These are phyloP conservation scores for Crotophaga sulcirostris DNA, from an alignment of 2,113 vertebrate genomes.

Conservation along the genomic window DNA sequence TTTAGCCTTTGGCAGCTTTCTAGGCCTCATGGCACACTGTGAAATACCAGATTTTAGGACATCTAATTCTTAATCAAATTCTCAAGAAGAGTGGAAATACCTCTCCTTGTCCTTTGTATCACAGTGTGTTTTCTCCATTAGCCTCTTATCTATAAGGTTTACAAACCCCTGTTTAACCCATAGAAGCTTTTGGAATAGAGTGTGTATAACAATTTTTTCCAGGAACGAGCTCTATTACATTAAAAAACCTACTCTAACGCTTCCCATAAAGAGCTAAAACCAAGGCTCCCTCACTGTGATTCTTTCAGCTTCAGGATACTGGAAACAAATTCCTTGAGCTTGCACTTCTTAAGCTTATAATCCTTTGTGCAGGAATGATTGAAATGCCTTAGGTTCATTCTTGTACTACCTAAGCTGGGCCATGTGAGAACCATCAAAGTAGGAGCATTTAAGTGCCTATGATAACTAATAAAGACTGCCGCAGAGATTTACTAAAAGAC, in stretches of 20 bases:
- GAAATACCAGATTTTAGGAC: background rate
- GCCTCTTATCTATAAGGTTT: background rate
- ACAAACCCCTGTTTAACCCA: background rate
- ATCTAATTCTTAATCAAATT: background rate
- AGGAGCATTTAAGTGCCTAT: background rate
- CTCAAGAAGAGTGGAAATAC: background rate
- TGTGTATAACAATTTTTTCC: background rate
- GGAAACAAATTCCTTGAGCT: background rate
- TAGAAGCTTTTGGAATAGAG: background rate
- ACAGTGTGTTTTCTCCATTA: background rate
- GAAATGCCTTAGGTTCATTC: conserved; percentile 21
- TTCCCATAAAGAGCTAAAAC: background rate
- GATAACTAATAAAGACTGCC: background rate
- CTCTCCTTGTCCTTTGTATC: background rate
- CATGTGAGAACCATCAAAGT: conserved; percentile 9
- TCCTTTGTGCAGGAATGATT: conserved; percentile 20
- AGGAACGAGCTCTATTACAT: background rate
- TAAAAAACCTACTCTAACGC: background rate
- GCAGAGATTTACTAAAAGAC: background rate
- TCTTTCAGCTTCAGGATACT: background rate
- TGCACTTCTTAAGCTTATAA: conserved; percentile 16
- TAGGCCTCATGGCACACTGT: background rate
- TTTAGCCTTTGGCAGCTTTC: background rate
- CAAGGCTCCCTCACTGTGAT: background rate
- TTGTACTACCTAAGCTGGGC: background rate